These are phyloP conservation scores for Bubalus kerabau DNA, from an alignment of 2,113 vertebrate genomes.

Conservation along the genomic window DNA sequence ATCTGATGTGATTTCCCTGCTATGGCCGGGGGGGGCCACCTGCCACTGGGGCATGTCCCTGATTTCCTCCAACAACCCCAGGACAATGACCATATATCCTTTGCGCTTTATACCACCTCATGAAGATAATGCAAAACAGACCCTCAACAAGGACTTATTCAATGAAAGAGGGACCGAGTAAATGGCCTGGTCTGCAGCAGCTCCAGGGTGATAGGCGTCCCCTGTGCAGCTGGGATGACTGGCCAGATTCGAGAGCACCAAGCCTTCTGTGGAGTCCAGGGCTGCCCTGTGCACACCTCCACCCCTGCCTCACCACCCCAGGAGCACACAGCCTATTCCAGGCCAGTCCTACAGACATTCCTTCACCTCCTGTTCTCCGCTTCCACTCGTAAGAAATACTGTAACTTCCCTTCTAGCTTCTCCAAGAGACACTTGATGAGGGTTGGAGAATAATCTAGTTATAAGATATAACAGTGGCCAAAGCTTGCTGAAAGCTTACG, in stretches of 20 bases:
- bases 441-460: not conserved
- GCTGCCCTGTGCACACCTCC: not conserved
- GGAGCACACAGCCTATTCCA: not conserved
- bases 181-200: not conserved
- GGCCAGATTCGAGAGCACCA: not conserved
- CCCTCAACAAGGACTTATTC: not conserved
- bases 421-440: not conserved
- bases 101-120: not conserved
- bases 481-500: not conserved
- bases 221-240: not conserved
- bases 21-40: too few relatives aligned
- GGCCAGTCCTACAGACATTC: not conserved
- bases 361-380: not conserved
- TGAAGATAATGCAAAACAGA: not conserved
- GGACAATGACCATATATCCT: not conserved
- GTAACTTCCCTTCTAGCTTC: not conserved
- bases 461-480: accelerated
- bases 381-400: not conserved
- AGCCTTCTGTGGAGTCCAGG: accelerated
- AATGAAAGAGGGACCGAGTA: not conserved
- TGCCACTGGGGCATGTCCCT: not conserved
- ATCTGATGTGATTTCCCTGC: not conserved
- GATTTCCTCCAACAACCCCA: not conserved
- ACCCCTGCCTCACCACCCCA: accelerated
- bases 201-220: not conserved